These are phyloP conservation scores for Ophioninae sp. DNA, from an alignment of 2,888 invertebrate genomes.

Conservation along the genomic window DNA sequence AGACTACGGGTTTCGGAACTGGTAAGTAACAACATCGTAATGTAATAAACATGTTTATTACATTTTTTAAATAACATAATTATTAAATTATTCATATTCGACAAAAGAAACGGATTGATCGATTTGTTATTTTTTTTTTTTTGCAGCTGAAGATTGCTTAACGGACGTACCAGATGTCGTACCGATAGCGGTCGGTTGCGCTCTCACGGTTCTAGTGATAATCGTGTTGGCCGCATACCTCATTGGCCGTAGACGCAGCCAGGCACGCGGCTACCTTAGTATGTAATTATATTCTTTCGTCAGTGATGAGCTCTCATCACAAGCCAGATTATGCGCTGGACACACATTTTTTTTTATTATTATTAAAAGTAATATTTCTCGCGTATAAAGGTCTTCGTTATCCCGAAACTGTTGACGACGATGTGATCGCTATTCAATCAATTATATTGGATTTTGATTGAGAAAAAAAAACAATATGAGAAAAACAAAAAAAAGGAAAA, in stretches of 20 bases:
- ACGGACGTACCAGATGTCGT: constrained; percentile 93
- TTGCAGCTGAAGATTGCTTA: constrained; percentile 88
- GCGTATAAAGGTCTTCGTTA: constrained; percentile 57
- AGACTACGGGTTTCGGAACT: constrained; percentile 84
- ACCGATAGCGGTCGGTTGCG: constrained; percentile 98
- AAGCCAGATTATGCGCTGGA: constrained; percentile 48
- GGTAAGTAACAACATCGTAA: constrained; percentile 81
- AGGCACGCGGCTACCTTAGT: constrained; percentile 93
- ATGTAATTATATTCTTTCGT: constrained; percentile 83
- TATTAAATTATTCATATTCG: not conserved
- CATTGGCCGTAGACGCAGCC: constrained; percentile 92
- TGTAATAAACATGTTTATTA: not conserved
- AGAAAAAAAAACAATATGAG: constrained; percentile 24
- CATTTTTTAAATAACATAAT: not conserved
- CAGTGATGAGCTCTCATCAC: constrained; percentile 43
- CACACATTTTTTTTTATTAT: constrained; percentile 51
- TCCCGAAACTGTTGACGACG: constrained; percentile 51
- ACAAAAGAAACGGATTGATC: not conserved
- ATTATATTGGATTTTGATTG: constrained; percentile 41
- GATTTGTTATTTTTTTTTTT: constrained; percentile 11
- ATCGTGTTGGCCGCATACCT: constrained; percentile 96
- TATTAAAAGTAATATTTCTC: constrained; percentile 59
- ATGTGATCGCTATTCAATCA: constrained; percentile 42
- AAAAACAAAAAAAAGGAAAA: not conserved
- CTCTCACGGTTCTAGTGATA: constrained; percentile 93